phyloP scores from a whole-genome alignment of 2,888 invertebrate genomes.

The Apodemia duryi region DNA sequence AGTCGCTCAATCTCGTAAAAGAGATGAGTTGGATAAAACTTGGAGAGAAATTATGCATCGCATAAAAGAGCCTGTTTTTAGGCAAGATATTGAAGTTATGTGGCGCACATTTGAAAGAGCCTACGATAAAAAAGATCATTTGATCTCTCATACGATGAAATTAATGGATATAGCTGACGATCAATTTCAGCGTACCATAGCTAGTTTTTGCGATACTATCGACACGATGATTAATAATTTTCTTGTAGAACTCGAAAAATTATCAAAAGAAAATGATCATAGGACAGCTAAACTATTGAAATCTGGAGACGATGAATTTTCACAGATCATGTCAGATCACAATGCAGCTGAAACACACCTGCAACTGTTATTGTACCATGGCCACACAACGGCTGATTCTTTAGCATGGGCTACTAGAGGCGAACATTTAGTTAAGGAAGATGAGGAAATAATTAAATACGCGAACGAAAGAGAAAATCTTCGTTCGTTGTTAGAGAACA shows the following conservation, averaged over 20 bases:
- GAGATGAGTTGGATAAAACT: slow-evolving; percentile 51
- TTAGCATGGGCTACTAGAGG: slow-evolving; percentile 61
- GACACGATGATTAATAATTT: slow-evolving; percentile 79
- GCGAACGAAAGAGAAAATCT: slow-evolving; percentile 53
- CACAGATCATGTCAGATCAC: slow-evolving; percentile 47
- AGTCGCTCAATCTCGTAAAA: slow-evolving; percentile 46
- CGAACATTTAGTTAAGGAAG: slow-evolving; percentile 64
- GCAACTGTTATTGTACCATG: slow-evolving; percentile 58
- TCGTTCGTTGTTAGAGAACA: slow-evolving; percentile 57
- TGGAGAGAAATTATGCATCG: slow-evolving; percentile 62
- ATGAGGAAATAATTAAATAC: slow-evolving; percentile 59
- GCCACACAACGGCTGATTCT: slow-evolving; percentile 52
- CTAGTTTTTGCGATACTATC: slow-evolving; percentile 81
- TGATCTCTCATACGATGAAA: slow-evolving; percentile 75
- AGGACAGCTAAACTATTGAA: slow-evolving; percentile 47
- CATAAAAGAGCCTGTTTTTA: slow-evolving; percentile 64
- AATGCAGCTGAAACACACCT: slow-evolving; percentile 62
- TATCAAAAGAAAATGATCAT: slow-evolving; percentile 50
- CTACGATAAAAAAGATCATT: slow-evolving; percentile 78
- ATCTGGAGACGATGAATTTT: slow-evolving; percentile 44
- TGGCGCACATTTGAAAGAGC: slow-evolving; percentile 75
- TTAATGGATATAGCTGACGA: slow-evolving; percentile 81
- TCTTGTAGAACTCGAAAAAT: slow-evolving; percentile 49
- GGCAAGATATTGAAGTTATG: slow-evolving; percentile 59
- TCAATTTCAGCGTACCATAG: slow-evolving; percentile 81